Conservation (phyloP, 2,888 invertebrate species). For the Sarcophaga variegata region DNA sequence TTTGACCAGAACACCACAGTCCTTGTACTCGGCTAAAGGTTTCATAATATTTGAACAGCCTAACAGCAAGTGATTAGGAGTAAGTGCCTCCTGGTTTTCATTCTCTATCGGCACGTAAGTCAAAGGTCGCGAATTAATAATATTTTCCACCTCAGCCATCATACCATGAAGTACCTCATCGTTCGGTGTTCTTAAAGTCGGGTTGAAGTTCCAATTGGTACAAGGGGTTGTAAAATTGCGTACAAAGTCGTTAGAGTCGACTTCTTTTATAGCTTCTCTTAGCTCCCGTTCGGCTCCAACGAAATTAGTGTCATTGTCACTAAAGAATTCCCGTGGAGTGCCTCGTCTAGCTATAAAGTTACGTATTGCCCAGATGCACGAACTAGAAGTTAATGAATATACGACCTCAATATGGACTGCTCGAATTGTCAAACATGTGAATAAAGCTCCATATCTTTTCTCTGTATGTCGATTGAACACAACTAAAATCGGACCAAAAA, state of each 20-base stretch:
- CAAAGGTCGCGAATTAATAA: too few relatives aligned
- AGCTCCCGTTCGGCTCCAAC: constrained; percentile 59
- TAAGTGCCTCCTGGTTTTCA: too few relatives aligned
- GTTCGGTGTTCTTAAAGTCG: too few relatives aligned
- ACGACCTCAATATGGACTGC: constrained; percentile 26
- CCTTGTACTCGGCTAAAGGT: constrained; percentile 34
- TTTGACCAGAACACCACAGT: constrained; percentile 7
- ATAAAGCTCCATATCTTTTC: not conserved
- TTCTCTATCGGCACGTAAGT: too few relatives aligned
- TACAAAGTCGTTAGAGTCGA: constrained; percentile 21
- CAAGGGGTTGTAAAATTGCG: constrained; percentile 4
- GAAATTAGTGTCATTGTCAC: not conserved
- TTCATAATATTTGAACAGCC: too few relatives aligned
- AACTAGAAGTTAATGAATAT: constrained; percentile 11
- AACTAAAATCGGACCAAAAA: constrained; percentile 18
- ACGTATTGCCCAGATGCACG: constrained; percentile 32
- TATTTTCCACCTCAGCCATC: too few relatives aligned
- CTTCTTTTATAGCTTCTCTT: constrained; percentile 40
- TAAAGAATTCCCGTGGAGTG: constrained; percentile 35
- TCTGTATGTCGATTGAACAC: too few relatives aligned
- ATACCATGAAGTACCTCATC: too few relatives aligned
- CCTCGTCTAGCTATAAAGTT: too few relatives aligned
- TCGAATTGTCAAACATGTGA: constrained; percentile 37
- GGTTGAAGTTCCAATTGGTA: not conserved
- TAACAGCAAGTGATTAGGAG: too few relatives aligned